Conservation (phyloP, 2,888 invertebrate genomes). For the Trachelus iudaicus region DNA sequence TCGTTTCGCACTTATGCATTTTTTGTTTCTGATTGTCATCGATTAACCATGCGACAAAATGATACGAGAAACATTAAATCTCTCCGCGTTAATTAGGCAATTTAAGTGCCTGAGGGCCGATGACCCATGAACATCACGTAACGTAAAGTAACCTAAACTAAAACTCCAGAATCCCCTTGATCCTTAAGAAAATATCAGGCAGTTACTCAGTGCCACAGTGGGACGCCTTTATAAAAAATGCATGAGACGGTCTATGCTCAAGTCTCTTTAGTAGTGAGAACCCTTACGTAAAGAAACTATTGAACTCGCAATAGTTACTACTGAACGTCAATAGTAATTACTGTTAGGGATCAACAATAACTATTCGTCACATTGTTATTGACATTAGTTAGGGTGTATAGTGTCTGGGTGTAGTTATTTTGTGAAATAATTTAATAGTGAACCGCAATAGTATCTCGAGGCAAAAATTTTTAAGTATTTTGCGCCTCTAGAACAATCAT, state of each 20-base stretch:
- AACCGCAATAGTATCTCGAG: no score
- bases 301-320: no score
- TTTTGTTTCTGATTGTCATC: not conserved
- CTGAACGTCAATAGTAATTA: no score
- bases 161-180: not conserved
- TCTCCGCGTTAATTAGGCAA: not conserved
- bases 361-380: no score
- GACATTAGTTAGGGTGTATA: no score
- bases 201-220: constrained; percentile 29
- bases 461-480: no score
- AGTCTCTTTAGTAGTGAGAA: not conserved
- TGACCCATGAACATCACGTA: not conserved
- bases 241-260: constrained; percentile 26
- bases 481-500: no score
- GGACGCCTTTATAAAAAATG: constrained; percentile 42
- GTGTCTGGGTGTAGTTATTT: no score
- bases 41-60: not conserved
- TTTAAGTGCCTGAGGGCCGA: not conserved
- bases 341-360: no score
- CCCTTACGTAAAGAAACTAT: no score
- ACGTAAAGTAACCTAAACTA: not conserved
- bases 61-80: not conserved
- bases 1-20: not conserved
- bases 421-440: no score
- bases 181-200: constrained; percentile 17